Conservation (phyloP, 1,140 invertebrate species). For the Radopholus similis region DNA sequence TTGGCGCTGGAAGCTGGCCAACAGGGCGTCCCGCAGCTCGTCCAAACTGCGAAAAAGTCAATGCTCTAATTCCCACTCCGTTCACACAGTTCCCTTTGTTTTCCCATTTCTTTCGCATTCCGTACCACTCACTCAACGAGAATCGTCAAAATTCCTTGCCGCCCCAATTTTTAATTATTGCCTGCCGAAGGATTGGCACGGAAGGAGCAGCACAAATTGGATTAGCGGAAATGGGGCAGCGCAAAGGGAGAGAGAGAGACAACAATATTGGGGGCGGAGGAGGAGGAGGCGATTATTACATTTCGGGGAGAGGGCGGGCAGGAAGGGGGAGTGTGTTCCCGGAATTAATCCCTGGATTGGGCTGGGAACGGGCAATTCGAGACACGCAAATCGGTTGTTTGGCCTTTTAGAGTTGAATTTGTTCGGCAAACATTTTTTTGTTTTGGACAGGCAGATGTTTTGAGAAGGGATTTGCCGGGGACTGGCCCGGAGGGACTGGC, state of each 20-base stretch:
- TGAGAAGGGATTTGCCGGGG: no score
- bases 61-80: background rate
- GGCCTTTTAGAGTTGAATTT: no score
- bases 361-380: no score
- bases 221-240: background rate
- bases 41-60: background rate
- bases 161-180: slow-evolving; percentile 1
- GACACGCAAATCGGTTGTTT: no score
- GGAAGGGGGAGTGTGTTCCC: background rate
- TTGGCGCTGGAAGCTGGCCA: slow-evolving; percentile 16
- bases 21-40: slow-evolving; percentile 5
- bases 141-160: no score
- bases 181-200: background rate
- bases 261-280: background rate
- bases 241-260: background rate
- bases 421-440: no score
- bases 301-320: background rate
- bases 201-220: no score
- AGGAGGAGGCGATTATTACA: background rate
- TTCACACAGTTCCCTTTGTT: background rate
- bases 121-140: background rate
- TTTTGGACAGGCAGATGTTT: no score
- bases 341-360: background rate
- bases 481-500: no score
- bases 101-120: background rate